Evolutionary conservation across 2,888 invertebrate genomes (phyloP).

Genomic region (Scaptomyza reducta): DNA sequence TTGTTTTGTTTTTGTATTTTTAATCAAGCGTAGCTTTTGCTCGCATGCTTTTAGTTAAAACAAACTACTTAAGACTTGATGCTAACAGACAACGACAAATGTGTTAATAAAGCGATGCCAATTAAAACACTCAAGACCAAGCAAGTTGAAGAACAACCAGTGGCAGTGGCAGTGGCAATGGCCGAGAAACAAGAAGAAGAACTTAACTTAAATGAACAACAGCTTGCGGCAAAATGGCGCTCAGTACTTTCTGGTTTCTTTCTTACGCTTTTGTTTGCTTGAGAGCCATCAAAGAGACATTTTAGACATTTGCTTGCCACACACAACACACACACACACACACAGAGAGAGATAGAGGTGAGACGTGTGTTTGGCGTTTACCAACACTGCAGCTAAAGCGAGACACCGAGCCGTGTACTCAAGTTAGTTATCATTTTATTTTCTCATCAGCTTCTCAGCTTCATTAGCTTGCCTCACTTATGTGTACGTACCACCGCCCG

Average conservation of each 20-base stretch:
- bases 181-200: neutral
- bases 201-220: slow-evolving; percentile 40
- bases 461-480: slow-evolving; percentile 47
- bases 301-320: slow-evolving; percentile 58
- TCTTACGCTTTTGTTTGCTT: slow-evolving; percentile 37
- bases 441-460: slow-evolving; percentile 57
- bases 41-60: slow-evolving; percentile 46
- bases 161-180: too few species aligned
- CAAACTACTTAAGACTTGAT: slow-evolving; percentile 1
- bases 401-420: slow-evolving; percentile 19
- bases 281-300: slow-evolving; percentile 59
- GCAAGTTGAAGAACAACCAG: neutral
- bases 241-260: slow-evolving; percentile 16
- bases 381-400: slow-evolving; percentile 35
- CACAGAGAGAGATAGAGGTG: neutral
- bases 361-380: slow-evolving; percentile 32
- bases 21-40: slow-evolving; percentile 29
- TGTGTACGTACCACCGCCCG: neutral
- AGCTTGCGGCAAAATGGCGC: slow-evolving; percentile 49
- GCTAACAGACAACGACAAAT: slow-evolving; percentile 21
- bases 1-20: slow-evolving; percentile 1
- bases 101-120: slow-evolving; percentile 34
- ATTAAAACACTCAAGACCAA: slow-evolving; percentile 16
- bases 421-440: slow-evolving; percentile 61
- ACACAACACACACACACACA: slow-evolving; percentile 17